phyloP scores from a whole-genome alignment of 2,113 vertebrate species.

The Phasianus colchicus region DNA sequence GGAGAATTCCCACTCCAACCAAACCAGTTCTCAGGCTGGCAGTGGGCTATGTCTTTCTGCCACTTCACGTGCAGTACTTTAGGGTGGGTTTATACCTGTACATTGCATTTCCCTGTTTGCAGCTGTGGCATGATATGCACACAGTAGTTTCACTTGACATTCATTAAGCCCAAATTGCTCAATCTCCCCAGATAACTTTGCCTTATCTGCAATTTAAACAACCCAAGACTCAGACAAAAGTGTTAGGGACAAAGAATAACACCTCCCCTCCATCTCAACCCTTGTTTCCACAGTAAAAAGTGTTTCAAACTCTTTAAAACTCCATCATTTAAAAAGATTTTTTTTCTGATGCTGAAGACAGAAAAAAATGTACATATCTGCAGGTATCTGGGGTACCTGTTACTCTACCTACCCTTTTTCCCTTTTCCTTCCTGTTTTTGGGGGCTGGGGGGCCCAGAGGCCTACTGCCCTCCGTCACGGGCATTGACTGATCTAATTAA shows the following conservation, averaged over 20 bases:
- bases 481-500: too few relatives aligned
- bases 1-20: background rate
- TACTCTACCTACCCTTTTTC: too few relatives aligned
- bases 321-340: background rate
- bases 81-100: background rate
- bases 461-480: too few relatives aligned
- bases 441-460: too few relatives aligned
- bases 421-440: too few relatives aligned
- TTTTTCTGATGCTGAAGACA: background rate
- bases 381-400: background rate
- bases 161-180: background rate
- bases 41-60: fast-evolving
- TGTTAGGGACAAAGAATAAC: background rate
- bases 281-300: background rate
- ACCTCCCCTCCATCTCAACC: background rate
- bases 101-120: fast-evolving
- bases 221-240: background rate
- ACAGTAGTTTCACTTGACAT: background rate
- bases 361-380: background rate
- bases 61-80: background rate
- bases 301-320: background rate
- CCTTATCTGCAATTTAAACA: background rate
- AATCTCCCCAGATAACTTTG: background rate
- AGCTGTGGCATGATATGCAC: background rate
- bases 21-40: background rate